Conservation (phyloP, 2,113 vertebrate genomes). For the Pelecanoides urinatrix region DNA sequence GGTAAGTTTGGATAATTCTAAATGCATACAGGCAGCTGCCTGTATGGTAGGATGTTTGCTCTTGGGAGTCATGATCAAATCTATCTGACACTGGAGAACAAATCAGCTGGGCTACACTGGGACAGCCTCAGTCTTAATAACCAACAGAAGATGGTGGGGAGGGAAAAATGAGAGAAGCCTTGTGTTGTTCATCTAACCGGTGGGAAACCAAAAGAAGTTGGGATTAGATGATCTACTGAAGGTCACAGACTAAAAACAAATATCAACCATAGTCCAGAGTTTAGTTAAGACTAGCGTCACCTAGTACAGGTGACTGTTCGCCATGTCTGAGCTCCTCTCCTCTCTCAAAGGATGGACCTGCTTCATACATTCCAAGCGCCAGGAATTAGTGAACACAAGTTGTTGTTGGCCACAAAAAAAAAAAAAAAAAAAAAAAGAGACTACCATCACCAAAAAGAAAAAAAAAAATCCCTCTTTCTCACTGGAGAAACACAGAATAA, state of each 20-base stretch:
- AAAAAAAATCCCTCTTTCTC: not conserved
- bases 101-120: not conserved
- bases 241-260: not conserved
- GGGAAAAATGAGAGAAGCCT: not conserved
- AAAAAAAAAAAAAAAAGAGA: no score
- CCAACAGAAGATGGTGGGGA: not conserved
- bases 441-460: not conserved
- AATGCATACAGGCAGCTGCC: not conserved
- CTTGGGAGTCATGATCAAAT: not conserved
- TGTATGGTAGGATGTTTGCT: not conserved
- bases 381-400: not conserved
- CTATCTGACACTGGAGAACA: not conserved
- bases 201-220: not conserved
- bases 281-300: not conserved
- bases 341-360: not conserved
- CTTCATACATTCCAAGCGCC: not conserved
- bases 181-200: not conserved
- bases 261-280: not conserved
- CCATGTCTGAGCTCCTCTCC: not conserved
- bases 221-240: not conserved
- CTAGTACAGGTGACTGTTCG: not conserved
- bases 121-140: not conserved
- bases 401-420: not conserved
- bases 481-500: not conserved
- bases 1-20: not conserved